These are phyloP conservation scores for Trissoscelio sp. DNA, from an alignment of 2,888 invertebrate species.

Conservation along the genomic window DNA sequence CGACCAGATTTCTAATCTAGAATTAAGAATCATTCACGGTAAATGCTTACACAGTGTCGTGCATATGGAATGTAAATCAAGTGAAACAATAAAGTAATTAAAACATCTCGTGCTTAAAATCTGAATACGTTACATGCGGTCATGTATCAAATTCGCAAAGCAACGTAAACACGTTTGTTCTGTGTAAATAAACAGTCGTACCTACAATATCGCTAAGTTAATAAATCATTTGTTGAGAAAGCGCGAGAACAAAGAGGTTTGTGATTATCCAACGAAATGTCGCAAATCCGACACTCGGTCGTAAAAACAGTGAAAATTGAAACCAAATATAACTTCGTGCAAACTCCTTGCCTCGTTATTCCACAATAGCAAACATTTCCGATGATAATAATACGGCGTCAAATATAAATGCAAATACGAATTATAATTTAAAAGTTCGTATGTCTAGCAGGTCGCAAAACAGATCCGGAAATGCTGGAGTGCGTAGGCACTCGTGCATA, in stretches of 20 bases:
- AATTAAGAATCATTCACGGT: conserved; percentile 23
- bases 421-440: not conserved
- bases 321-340: too few species aligned
- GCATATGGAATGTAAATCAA: conserved; percentile 25
- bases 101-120: conserved; percentile 24
- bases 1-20: not conserved
- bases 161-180: not conserved
- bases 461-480: too few species aligned
- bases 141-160: conserved; percentile 21
- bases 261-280: not conserved
- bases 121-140: conserved; percentile 10
- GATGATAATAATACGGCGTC: not conserved
- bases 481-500: too few species aligned
- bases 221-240: conserved; percentile 2
- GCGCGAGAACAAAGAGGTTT: not conserved
- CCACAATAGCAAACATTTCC: too few species aligned
- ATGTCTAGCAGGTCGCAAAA: too few species aligned
- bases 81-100: conserved; percentile 21
- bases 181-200: not conserved
- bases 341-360: too few species aligned
- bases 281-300: not conserved
- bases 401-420: not conserved
- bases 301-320: not conserved
- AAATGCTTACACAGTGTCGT: conserved; percentile 4
- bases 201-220: not conserved